Conservation (phyloP, 2,113 vertebrate species). For the Etheostoma spectabile region DNA sequence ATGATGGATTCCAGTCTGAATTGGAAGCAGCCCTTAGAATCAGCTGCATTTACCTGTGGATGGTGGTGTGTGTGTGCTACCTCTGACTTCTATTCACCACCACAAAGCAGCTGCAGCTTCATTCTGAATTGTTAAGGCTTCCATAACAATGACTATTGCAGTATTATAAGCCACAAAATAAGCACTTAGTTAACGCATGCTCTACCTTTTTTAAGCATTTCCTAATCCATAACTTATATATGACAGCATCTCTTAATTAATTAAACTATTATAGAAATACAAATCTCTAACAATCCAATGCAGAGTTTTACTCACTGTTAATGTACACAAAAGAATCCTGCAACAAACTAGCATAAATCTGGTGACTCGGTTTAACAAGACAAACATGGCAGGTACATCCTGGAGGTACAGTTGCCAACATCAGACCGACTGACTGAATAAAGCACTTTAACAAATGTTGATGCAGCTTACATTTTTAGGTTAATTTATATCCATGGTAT, state of each 20-base stretch:
- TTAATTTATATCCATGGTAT: no score
- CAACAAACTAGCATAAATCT: neutral
- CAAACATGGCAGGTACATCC: neutral
- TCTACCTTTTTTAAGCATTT: no score
- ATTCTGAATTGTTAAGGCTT: neutral
- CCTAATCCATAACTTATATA: no score
- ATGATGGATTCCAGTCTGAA: constrained; percentile 20
- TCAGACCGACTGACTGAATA: neutral
- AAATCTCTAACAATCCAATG: neutral
- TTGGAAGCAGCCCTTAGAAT: neutral
- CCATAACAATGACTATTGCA: no score
- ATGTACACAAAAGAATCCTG: neutral
- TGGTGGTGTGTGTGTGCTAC: neutral
- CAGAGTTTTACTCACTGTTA: neutral
- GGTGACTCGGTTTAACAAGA: neutral
- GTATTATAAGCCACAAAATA: neutral
- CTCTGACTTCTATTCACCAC: neutral
- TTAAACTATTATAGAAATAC: neutral
- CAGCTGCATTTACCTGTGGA: neutral
- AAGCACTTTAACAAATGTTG: neutral
- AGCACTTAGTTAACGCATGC: neutral
- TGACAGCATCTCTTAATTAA: no score
- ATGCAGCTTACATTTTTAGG: neutral
- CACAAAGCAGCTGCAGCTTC: neutral
- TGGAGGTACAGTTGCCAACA: neutral